Evolutionary conservation across 2,797 vertebrate genomes (phyloP).

Genomic region (Cryptoblepharus egeriae): DNA sequence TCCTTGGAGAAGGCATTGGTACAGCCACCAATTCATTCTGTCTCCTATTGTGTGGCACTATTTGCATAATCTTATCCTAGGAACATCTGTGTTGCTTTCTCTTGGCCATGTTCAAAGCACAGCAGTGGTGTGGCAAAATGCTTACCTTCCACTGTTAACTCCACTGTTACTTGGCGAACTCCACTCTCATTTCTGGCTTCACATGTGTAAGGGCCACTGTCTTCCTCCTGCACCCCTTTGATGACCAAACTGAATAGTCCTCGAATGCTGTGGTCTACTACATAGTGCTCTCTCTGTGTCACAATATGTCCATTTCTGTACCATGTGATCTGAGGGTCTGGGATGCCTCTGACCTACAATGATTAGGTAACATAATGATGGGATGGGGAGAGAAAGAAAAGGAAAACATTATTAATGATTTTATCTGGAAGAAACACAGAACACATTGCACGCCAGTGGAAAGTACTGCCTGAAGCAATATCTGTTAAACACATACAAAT

Average conservation of each 20-base stretch:
- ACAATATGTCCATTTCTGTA: constrained; percentile 84
- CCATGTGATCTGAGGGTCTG: constrained; percentile 84
- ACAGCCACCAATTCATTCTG: background rate
- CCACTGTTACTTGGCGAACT: constrained; percentile 87
- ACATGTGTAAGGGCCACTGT: constrained; percentile 89
- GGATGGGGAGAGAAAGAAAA: background rate
- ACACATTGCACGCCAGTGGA: constrained; percentile 55
- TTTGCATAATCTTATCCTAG: background rate
- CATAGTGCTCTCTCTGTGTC: constrained; percentile 75
- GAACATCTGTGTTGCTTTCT: background rate
- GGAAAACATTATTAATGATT: constrained; percentile 45
- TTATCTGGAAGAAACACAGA: constrained; percentile 64
- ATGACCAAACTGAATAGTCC: constrained; percentile 88
- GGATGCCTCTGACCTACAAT: constrained; percentile 79
- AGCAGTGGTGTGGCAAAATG: rapidly evolving
- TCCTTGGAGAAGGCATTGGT: background rate
- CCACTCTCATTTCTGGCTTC: constrained; percentile 86
- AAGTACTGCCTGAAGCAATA: constrained; percentile 57
- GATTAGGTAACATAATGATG: background rate
- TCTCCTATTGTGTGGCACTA: background rate
- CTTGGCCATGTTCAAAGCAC: background rate
- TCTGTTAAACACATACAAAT: constrained; percentile 64
- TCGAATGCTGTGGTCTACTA: constrained; percentile 76
- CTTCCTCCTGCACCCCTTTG: constrained; percentile 77
- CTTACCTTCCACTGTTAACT: constrained; percentile 89